A percentile compares a stretch with the other conserved stretches of the same genome.
Evolutionary conservation across 2,113 vertebrate species (phyloP).

Genomic region (Rhabdomys dilectus): DNA sequence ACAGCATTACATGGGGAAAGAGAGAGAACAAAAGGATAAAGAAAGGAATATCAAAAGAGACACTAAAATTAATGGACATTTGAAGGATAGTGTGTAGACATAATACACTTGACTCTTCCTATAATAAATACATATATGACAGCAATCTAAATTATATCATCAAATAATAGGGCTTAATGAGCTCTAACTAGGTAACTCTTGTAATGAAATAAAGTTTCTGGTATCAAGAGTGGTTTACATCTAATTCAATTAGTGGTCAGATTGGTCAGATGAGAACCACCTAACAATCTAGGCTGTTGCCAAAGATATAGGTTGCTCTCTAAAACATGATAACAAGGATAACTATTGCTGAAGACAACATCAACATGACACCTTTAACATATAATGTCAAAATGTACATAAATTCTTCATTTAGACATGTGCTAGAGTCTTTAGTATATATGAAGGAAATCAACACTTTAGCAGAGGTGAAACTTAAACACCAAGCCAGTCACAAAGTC

Average conservation of each 20-base stretch:
- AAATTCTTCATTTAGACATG: not conserved
- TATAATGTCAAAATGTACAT: not conserved
- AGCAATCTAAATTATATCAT: not conserved
- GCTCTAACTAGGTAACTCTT: not conserved
- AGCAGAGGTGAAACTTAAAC: not conserved
- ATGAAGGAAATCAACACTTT: not conserved
- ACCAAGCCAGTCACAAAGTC: not conserved
- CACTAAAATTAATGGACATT: not conserved
- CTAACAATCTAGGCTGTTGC: not conserved
- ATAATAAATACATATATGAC: not conserved
- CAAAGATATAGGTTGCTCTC: not conserved
- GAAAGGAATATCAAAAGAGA: not conserved
- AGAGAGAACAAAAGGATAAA: not conserved
- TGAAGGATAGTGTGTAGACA: not conserved
- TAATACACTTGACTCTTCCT: not conserved
- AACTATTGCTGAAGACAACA: not conserved
- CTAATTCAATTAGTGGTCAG: not conserved
- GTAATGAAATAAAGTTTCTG: not conserved
- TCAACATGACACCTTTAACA: no score
- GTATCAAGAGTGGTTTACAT: not conserved
- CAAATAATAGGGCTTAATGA: not conserved
- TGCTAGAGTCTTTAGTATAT: not conserved
- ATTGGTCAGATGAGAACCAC: not conserved
- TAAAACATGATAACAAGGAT: not conserved
- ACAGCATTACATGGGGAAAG: rapidly evolving